Evolutionary conservation across 1,140 invertebrate species (phyloP), one percentile per base, ranked within the genome.

Genomic region (Eumeta japonica): DNA sequence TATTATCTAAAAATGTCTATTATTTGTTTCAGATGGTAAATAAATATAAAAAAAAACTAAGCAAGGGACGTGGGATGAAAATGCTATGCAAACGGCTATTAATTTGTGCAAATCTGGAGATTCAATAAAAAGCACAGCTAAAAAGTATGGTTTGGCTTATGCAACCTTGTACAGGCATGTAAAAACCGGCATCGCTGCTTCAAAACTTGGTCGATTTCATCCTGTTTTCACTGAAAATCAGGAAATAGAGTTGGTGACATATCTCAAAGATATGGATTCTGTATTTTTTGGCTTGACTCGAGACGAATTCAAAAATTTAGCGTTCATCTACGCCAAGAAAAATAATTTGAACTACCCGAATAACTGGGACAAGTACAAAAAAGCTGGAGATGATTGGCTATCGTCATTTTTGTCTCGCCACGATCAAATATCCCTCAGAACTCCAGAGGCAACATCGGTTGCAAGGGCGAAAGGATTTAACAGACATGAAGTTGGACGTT

Each of bases 361-460:
- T n/a, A 52, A 45, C 41, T 52, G 41, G 44, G 41, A 52, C 42
- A 47, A 45, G 29, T 41, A 52, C 29, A 35, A 45, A 43, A 43
- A 42, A 45, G 46, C 46, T 28, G 50, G 41, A 44, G 45, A 53
- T 42, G 43, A 53, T 29, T 52, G 43, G 43, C 29, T 46, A 34
- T 30, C 35, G 35, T 35, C 30, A 41, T 57, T 52, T 55, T 47
- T 52, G 36, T n/a, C n/a, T n/a, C 46, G 48, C 38, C 48, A 62
- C 31, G 14, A 36, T 37, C 3, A 52, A 36, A 47, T 52, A 35
- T 35, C 47, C 14, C 43, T 59, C n/a, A 50, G 52, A 32, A 50
- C 48, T 46, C 58, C 58, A 46, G 55, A 61, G 28, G 29, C 53
- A 50, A 56, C 48, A 45, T 55, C 47, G 13, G 34, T 57, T 42